Conservation (phyloP, 2,113 vertebrate genomes). For the Prionailurus bengalensis region DNA sequence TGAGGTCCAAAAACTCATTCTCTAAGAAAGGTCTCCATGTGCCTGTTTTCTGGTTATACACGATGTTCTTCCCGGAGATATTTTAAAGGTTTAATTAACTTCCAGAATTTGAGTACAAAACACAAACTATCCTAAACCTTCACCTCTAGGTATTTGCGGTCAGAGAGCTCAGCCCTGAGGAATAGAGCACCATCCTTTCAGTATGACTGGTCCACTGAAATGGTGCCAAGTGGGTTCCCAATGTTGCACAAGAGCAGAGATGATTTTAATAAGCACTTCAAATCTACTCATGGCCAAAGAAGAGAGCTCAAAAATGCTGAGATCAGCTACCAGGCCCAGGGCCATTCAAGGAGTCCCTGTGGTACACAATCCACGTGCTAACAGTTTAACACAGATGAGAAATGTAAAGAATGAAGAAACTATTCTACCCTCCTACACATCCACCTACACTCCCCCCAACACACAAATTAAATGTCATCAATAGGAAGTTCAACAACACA, state of each 20-base stretch:
- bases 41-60: neutral
- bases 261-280: constrained; percentile 13
- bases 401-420: constrained; percentile 38
- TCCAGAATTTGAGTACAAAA: neutral
- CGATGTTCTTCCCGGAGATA: neutral
- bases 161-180: neutral
- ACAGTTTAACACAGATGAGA: constrained; percentile 27
- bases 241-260: neutral
- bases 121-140: neutral
- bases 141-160: neutral
- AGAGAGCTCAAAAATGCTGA: neutral
- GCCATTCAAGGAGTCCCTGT: neutral
- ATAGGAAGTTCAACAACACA: neutral
- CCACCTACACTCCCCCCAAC: neutral
- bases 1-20: neutral
- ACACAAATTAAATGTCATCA: neutral
- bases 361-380: neutral
- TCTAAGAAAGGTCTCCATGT: neutral
- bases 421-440: neutral
- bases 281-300: neutral
- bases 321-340: neutral
- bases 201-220: neutral
- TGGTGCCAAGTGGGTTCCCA: neutral
- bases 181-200: neutral
- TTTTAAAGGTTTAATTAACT: neutral